Base-by-base conservation (phyloP, 2,888 invertebrate genomes). In the Drosophila helvetica region DNA sequence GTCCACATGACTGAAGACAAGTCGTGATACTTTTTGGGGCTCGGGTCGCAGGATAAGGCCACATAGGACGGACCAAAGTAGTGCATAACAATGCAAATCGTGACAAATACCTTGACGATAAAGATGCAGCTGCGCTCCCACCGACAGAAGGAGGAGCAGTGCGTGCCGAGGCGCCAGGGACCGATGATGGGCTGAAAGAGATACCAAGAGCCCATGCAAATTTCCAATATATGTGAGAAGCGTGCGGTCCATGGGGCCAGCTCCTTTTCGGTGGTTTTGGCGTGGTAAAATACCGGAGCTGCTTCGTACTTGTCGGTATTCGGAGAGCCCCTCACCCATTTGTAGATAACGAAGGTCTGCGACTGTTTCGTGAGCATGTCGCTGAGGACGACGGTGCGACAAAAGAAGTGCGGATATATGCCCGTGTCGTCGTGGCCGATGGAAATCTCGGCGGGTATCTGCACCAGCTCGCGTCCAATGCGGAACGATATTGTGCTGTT, bases 161-260 rank as follows among this genome's bases (percentile, higher is more conserved):
- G 25, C 8, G 58, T 52, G 12, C 69, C 78, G 18, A 67, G 53
- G 0, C 69, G 69, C 78, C 78, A 78, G 8, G 78, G 78, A 1
- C 78, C 78, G 5, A 62, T 54, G 15, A 78, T 12, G 5, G 78
- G 60, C 33, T 78, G 78, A 67, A 77, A 78, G n/a, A 78, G 60
- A 57, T 63, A 77, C 78, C 75, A 78, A 7, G 70, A 67, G 0
- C 64, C 65, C 66, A 78, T 67, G 42, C 46, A 61, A 8, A 9
- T 7, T 51, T 78, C 78, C 17, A 77, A 15, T n/a, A 73, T 53
- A 15, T 63, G 12, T 1, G 64, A 30, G 19, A 77, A 77, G 4
- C 73, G 59, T 3, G 22, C 17, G 12, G 22, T 12, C 73, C 73
- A 73, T 10, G 2, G 5, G 25, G 55, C 65, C 10, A 51, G 10